These are phyloP conservation scores for Hipparchia semele DNA, from an alignment of 2,888 invertebrate species.

Conservation along the genomic window DNA sequence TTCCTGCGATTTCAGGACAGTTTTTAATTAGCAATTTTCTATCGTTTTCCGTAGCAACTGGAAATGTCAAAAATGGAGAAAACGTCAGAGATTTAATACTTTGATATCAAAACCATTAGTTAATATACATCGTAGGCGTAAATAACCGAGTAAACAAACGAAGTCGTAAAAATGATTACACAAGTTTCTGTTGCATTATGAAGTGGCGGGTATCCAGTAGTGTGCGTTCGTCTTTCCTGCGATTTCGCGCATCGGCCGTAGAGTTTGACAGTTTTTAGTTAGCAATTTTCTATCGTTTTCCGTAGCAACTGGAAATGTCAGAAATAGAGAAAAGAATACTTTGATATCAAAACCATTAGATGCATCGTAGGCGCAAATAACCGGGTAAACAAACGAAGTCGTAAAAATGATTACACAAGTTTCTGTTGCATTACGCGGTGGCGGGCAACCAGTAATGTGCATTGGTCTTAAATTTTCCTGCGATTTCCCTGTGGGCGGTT, in stretches of 20 bases:
- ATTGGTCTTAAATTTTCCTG: slow-evolving; percentile 61
- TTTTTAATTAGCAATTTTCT: too few relatives aligned
- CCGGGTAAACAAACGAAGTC: neutral
- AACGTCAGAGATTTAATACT: too few relatives aligned
- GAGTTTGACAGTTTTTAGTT: too few relatives aligned
- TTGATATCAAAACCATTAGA: too few relatives aligned
- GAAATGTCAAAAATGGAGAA: too few relatives aligned
- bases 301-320: too few relatives aligned
- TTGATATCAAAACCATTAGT: too few relatives aligned
- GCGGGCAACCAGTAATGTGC: slow-evolving; percentile 55
- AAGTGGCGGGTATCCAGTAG: slow-evolving; percentile 58
- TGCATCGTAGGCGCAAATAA: too few relatives aligned
- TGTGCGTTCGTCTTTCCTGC: slow-evolving; percentile 54
- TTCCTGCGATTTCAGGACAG: slow-evolving; percentile 78
- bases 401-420: neutral
- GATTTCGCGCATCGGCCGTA: slow-evolving; percentile 56
- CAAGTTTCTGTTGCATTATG: neutral
- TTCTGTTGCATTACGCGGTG: slow-evolving; percentile 37
- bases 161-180: neutral
- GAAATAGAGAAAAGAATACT: neutral
- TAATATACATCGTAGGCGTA: too few relatives aligned
- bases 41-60: too few relatives aligned
- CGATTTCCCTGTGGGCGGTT: slow-evolving; percentile 66
- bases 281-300: too few relatives aligned
- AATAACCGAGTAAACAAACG: neutral